Evolutionary conservation across 2,888 invertebrate genomes (phyloP).

Genomic region (Syrista parreyssii): DNA sequence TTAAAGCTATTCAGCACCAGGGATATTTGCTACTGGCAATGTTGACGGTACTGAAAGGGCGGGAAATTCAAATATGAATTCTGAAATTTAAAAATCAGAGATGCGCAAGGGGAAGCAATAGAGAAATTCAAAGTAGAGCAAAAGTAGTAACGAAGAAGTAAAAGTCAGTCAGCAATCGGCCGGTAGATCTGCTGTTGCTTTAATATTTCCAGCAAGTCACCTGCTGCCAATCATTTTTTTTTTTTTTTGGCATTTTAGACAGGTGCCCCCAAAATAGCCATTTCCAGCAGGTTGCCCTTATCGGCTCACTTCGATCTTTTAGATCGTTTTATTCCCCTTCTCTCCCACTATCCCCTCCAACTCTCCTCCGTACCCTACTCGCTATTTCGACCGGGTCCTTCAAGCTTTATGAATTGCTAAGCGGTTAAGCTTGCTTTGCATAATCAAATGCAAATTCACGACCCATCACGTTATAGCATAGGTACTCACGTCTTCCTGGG

Average conservation of each 20-base stretch:
- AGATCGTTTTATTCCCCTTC: not conserved
- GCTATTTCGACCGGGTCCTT: not conserved
- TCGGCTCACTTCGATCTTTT: not conserved
- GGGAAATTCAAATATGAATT: not conserved
- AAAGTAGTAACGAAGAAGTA: not conserved
- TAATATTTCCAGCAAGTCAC: not conserved
- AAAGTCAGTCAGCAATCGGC: not conserved
- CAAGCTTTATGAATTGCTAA: not conserved
- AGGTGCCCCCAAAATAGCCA: not conserved
- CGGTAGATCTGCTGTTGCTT: not conserved
- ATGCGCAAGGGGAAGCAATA: too few relatives aligned
- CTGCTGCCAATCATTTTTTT: not conserved
- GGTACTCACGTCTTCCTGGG: constrained; percentile 57
- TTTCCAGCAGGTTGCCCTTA: not conserved
- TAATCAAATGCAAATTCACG: constrained; percentile 39
- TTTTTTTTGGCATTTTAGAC: not conserved
- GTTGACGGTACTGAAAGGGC: too few relatives aligned
- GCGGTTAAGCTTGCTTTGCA: constrained; percentile 34
- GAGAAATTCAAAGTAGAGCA: too few relatives aligned
- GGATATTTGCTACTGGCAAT: too few relatives aligned
- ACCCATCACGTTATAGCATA: not conserved
- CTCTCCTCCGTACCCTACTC: not conserved
- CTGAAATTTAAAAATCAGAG: too few relatives aligned
- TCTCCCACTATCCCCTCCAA: not conserved
- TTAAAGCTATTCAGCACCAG: not conserved